phyloP scores from a whole-genome alignment of 2,113 vertebrate genomes.

The Potamarius usumacintae region DNA sequence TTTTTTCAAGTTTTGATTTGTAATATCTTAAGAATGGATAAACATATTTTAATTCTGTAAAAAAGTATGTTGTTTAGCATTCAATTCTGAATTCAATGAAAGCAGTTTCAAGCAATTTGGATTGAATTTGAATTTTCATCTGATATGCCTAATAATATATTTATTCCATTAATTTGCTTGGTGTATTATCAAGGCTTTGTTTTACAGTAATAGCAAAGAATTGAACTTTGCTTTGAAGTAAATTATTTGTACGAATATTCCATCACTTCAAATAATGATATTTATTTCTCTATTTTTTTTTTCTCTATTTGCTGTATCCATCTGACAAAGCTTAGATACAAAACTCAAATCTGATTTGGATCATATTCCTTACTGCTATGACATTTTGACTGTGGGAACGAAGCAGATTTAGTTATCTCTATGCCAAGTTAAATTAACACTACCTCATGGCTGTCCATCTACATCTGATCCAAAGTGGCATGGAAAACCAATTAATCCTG shows the following conservation, averaged over 20 bases:
- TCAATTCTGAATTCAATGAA: no score
- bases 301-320: no score
- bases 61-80: no score
- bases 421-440: conserved; percentile 33
- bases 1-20: no score
- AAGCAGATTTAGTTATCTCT: conserved; percentile 23
- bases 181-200: background rate
- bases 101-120: no score
- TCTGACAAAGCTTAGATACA: background rate
- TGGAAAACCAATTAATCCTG: conserved; percentile 30
- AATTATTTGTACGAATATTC: background rate
- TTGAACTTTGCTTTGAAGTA: background rate
- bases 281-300: background rate
- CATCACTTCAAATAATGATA: background rate
- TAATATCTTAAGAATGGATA: no score
- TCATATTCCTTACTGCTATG: conserved; percentile 16
- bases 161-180: background rate
- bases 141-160: no score
- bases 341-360: conserved; percentile 15
- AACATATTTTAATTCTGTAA: no score
- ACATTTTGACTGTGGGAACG: background rate
- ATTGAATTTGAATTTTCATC: no score
- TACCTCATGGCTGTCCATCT: conserved; percentile 8
- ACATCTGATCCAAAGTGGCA: background rate
- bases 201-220: conserved; percentile 11